phyloP scores from a whole-genome alignment of 2,113 vertebrate genomes.

The Cromileptes altivelis region DNA sequence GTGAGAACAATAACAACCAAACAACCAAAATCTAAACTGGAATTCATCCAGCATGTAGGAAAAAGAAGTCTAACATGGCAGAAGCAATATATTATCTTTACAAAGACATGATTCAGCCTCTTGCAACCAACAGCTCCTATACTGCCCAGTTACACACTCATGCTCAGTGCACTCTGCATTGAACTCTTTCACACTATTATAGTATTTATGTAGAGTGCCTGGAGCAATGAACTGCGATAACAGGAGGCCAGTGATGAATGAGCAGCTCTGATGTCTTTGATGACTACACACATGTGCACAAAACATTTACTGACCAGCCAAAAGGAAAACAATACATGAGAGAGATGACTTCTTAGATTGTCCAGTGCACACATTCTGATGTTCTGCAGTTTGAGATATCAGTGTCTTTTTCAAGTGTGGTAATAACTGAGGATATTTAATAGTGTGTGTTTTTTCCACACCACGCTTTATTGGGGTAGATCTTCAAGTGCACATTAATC shows the following conservation, averaged over 20 bases:
- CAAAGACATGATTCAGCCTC: constrained; percentile 10
- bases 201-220: constrained; percentile 36
- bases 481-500: not conserved
- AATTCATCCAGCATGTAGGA: not conserved
- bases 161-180: not conserved
- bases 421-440: not conserved
- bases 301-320: not conserved
- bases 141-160: not conserved
- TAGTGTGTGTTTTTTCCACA: not conserved
- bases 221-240: constrained; percentile 24
- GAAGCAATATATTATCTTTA: not conserved
- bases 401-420: too few species aligned
- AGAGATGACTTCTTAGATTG: not conserved
- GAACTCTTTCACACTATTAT: constrained; percentile 29
- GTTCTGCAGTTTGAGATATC: not conserved
- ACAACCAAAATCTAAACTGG: not conserved
- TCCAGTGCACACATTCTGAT: not conserved
- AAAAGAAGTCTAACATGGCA: not conserved
- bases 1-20: not conserved
- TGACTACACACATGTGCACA: constrained; percentile 7
- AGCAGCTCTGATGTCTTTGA: not conserved
- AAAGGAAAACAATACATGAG: not conserved
- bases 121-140: not conserved
- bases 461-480: not conserved
- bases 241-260: constrained; percentile 44